Evolutionary conservation across 2,113 vertebrate species (phyloP), one percentile per base, ranked within the genome.

Genomic region (Ameiurus melas): DNA sequence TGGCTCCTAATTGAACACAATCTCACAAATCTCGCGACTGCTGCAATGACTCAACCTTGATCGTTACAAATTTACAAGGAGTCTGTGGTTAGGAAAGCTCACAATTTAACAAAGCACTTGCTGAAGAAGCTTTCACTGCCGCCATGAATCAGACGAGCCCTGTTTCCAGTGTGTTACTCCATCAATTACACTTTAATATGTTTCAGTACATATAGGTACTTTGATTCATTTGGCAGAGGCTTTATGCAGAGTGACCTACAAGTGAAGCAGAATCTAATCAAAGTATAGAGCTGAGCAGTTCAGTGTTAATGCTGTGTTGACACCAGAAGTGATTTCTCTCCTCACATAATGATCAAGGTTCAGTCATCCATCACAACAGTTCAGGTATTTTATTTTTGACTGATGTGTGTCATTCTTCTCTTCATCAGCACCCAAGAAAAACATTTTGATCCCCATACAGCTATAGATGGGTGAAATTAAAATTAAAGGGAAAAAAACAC

Each of bases 1-100:
- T 64, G 58, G 73, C 33, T 71, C 17, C 60, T 86, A 86, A 86
- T 79, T 64, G 85, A 79, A 86, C 85, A 86, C 4, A n/a, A 64
- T 79, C 75, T 33, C 27, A 20, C 85, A 86, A 75, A 86, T 64
- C 58, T 79, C 27, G 27, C 57, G 16, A 86, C 57, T 62, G 43
- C 85, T 79, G 36, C 43, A 51, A 78, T 64, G 58, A 86, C 85
- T 62, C 43, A 51, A 79, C 51, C 58, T 58, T 51, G 57, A 79
- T 60, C 2, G 1, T 33, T 53, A 64, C 39, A 86, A 86, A 86
- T 78, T 71, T 33, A 80, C 85, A 86, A 53, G 33, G 36, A 51
- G 36, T 64, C 85, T 70, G 30, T 85, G 84, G 68, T 85, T 73
- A 85, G 66, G 47, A 9, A 55, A 55, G 12, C 20, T 73, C 22